phyloP scores from a whole-genome alignment of 2,797 vertebrate species.

The Eulemur mongoz region DNA sequence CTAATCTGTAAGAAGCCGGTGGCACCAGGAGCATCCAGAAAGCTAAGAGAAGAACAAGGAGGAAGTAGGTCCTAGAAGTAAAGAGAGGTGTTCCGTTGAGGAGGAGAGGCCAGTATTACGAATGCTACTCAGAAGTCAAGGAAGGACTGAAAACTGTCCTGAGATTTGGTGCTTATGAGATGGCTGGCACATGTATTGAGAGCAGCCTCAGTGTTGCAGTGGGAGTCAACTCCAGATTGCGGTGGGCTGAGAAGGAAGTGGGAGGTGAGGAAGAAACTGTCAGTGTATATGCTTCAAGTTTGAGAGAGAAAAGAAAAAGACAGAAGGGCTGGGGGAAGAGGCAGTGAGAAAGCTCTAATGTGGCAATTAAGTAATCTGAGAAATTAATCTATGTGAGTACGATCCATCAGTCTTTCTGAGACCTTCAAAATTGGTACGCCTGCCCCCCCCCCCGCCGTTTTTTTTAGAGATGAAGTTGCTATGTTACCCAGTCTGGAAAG shows the following conservation, averaged over 20 bases:
- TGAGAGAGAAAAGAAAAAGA: conserved; percentile 24
- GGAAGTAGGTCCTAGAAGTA: not conserved
- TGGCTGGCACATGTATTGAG: not conserved
- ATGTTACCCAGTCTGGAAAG: not conserved
- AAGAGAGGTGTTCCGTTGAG: not conserved
- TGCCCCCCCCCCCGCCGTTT: too few species aligned
- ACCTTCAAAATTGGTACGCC: not conserved
- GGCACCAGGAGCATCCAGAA: not conserved
- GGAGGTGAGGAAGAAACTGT: conserved; percentile 73
- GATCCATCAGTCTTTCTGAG: not conserved
- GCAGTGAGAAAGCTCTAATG: not conserved
- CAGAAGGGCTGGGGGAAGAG: conserved; percentile 56
- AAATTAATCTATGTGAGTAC: not conserved
- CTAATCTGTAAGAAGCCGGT: not conserved
- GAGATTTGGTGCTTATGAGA: not conserved
- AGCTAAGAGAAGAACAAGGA: not conserved
- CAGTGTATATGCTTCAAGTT: conserved; percentile 34
- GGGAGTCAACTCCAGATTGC: conserved; percentile 74
- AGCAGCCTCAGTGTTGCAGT: conserved; percentile 29
- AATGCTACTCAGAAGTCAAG: not conserved
- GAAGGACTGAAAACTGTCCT: conserved; percentile 15
- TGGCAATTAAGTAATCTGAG: conserved; percentile 50
- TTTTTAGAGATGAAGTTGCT: not conserved
- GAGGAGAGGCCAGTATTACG: not conserved
- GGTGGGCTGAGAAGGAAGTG: conserved; percentile 62